A percentile compares a stretch with the other conserved stretches of the same genome.
Conservation (phyloP, 2,888 invertebrate genomes). For the Dryomyza anilis region DNA sequence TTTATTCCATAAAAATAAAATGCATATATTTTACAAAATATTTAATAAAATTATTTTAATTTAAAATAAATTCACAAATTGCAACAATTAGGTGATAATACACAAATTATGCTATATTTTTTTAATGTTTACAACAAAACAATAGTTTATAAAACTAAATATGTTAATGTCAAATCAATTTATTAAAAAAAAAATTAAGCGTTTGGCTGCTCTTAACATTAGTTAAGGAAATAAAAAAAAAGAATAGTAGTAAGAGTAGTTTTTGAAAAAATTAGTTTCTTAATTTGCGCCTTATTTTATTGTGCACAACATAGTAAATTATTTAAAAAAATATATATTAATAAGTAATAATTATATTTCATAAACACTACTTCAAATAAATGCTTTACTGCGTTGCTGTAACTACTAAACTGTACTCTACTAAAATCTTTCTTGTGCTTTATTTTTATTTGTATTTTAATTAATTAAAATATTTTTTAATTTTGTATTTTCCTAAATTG, state of each 20-base stretch:
- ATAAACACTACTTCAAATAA: constrained; percentile 5
- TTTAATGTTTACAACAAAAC: too few species aligned
- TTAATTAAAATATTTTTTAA: neutral
- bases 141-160: too few species aligned
- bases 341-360: too few species aligned
- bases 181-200: constrained; percentile 14
- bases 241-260: neutral
- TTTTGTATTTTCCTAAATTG: neutral
- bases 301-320: too few species aligned
- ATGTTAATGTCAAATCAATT: too few species aligned
- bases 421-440: neutral
- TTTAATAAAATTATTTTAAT: too few species aligned
- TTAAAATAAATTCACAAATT: too few species aligned
- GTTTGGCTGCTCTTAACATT: constrained; percentile 9
- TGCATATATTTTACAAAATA: too few species aligned
- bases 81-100: too few species aligned
- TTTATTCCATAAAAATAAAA: too few species aligned
- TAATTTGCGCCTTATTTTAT: neutral
- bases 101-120: too few species aligned
- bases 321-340: too few species aligned
- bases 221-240: neutral
- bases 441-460: neutral
- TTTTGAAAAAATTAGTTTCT: neutral
- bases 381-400: neutral
- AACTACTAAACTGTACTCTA: neutral